Evolutionary conservation across 1,140 invertebrate genomes (phyloP).

Genomic region (Caerostris extrusa): DNA sequence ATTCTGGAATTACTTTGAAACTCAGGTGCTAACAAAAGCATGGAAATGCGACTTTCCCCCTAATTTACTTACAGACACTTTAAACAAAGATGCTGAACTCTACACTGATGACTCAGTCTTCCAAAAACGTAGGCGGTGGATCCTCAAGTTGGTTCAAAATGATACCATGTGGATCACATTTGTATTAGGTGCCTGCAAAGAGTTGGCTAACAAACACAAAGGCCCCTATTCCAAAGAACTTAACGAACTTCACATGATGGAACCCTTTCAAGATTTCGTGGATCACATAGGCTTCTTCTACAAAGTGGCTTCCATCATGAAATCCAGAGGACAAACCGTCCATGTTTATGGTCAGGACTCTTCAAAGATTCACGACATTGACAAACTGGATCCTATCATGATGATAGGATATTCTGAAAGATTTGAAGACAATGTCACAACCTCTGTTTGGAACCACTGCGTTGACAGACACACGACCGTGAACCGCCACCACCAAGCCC

Average conservation of each 20-base stretch:
- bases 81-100: conserved; percentile 38
- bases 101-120: conserved; percentile 50
- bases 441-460: conserved; percentile 35
- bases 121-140: background rate
- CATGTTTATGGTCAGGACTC: conserved; percentile 36
- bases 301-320: conserved; percentile 41
- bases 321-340: conserved; percentile 4
- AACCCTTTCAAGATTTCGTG: conserved; percentile 56
- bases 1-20: conserved; percentile 54
- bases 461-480: conserved; percentile 57
- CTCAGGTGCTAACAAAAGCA: background rate
- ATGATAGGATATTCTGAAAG: conserved; percentile 64
- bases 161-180: conserved; percentile 27
- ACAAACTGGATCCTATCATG: conserved; percentile 68
- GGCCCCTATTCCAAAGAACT: background rate
- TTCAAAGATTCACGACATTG: conserved; percentile 67
- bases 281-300: conserved; percentile 66
- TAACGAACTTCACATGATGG: conserved; percentile 6
- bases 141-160: background rate
- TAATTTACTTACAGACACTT: background rate
- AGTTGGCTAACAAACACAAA: background rate
- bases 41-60: conserved; percentile 36
- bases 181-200: conserved; percentile 33
- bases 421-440: conserved; percentile 55
- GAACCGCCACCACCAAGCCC: conserved; percentile 67